Evolutionary conservation across 2,888 invertebrate species (phyloP), one percentile per base, ranked within the genome.

Genomic region (Ochropacha duplaris): DNA sequence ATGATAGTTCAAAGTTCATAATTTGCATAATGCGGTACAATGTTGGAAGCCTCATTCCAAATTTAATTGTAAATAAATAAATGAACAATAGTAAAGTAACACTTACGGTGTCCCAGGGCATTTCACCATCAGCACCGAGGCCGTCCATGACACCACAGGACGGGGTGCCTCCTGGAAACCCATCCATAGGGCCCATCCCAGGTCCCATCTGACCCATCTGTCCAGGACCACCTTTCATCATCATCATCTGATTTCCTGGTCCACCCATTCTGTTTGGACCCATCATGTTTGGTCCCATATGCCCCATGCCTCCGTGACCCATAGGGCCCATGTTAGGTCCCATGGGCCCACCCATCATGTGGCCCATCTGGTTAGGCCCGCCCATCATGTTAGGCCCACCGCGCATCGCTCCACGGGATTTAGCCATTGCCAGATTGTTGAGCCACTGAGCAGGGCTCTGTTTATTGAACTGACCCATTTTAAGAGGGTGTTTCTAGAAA

Each of bases 401-500:
- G 6, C 94, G 90, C 83, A 94, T 94, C 54, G 94, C 94, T 28
- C 94, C 94, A 68, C 96, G 94, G 69, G 95, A 95, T 81, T 96
- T 96, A 74, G 96, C 95, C 94, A 96, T 95, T 51, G 96, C 95
- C 54, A 96, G 92, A 79, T 95, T 96, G 81, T 96, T 96, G 44
- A 96, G 88, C 96, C 96, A 96, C 78, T 96, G 96, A 24, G 96
- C 95, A 54, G 96, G 96, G 79, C 96, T 97, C 80, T 97, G 97
- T 75, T 97, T 95, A 84, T 95, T 96, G 84, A 97, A 96, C 81
- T 97, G 98, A 57, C 96, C 96, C 84, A 96, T 95, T 94, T 98
- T 98, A 73, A 97, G 94, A 4, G 98, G 98, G 88, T 98, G 96
- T 94, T 98, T 98, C 95, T 97, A 93, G n/a, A 60, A 94, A 94